phyloP scores from a whole-genome alignment of 2,113 vertebrate genomes.

The Mirza zaza region DNA sequence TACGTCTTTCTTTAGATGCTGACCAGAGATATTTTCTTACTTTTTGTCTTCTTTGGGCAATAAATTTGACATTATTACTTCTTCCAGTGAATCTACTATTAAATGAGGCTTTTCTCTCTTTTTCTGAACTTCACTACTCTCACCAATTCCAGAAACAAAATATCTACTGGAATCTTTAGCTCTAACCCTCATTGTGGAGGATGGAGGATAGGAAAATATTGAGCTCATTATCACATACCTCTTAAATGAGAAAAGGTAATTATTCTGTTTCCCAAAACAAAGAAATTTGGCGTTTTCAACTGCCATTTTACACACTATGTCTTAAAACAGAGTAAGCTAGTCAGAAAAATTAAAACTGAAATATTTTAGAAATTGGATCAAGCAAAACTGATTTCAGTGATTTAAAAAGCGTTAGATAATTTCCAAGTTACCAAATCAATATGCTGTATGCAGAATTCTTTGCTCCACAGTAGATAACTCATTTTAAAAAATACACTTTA shows the following conservation, averaged over 20 bases:
- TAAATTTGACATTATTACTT: not conserved
- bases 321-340: not conserved
- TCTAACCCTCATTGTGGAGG: not conserved
- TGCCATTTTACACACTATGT: not conserved
- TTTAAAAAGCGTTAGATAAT: constrained; percentile 3
- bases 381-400: not conserved
- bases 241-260: not conserved
- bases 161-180: not conserved
- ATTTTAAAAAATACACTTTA: not conserved
- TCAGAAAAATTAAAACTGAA: constrained; percentile 1
- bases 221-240: not conserved
- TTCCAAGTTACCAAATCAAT: constrained; percentile 28
- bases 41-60: not conserved
- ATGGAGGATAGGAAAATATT: not conserved
- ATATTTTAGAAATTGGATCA: constrained; percentile 1
- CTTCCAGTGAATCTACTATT: not conserved
- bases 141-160: not conserved
- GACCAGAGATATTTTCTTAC: not conserved
- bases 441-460: not conserved
- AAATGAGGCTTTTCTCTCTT: not conserved
- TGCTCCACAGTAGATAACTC: not conserved
- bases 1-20: constrained; percentile 12
- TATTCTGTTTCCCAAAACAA: constrained; percentile 22
- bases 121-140: not conserved
- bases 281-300: not conserved